These are phyloP conservation scores for Melanocharis versteri DNA, from an alignment of 2,113 vertebrate genomes.

Conservation along the genomic window DNA sequence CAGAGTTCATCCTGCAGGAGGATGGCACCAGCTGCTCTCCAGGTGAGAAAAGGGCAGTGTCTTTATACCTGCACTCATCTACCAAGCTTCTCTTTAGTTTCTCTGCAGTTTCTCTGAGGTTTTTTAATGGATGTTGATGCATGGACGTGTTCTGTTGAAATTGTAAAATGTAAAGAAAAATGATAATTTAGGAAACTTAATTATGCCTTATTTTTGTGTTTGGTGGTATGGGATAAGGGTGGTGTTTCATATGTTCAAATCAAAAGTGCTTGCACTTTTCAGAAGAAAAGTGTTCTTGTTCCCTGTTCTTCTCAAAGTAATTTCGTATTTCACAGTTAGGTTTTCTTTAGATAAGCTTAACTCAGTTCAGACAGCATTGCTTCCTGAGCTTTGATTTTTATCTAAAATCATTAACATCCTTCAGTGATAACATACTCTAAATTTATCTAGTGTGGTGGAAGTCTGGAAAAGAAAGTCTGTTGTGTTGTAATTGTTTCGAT, in stretches of 20 bases:
- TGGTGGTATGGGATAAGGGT: neutral
- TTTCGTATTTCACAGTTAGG: neutral
- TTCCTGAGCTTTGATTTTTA: constrained; percentile 64
- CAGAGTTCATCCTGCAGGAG: constrained; percentile 79
- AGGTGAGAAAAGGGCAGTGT: constrained; percentile 65
- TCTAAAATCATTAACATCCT: constrained; percentile 20
- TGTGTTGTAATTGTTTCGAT: constrained; percentile 16
- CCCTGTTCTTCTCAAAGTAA: neutral
- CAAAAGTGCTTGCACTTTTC: neutral
- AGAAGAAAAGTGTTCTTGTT: neutral
- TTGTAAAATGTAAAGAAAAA: neutral
- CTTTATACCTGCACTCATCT: neutral
- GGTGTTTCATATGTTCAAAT: neutral
- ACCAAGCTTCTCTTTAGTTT: neutral
- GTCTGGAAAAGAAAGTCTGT: neutral
- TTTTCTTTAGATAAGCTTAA: constrained; percentile 63
- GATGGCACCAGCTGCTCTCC: constrained; percentile 83
- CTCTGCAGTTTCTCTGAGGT: neutral
- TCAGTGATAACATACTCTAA: neutral
- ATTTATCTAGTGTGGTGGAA: neutral
- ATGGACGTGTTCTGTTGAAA: neutral
- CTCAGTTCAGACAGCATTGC: constrained; percentile 53
- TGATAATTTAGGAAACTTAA: neutral
- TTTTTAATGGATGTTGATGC: neutral
- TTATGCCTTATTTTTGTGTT: neutral